Conservation (phyloP, 2,888 invertebrate genomes). For the Brachyptera risi region DNA sequence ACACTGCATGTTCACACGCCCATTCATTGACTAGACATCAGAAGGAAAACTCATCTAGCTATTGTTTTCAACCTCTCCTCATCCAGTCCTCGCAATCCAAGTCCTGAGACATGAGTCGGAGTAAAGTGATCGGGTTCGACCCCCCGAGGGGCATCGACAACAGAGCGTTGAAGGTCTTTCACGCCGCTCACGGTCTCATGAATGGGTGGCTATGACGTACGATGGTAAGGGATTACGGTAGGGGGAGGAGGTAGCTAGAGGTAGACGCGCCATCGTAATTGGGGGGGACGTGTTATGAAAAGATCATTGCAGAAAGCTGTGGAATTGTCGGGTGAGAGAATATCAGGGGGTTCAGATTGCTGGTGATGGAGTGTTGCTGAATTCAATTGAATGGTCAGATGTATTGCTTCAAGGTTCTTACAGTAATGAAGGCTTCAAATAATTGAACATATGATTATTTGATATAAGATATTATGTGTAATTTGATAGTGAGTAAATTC, state of each 20-base stretch:
- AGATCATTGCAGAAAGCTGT: slow-evolving; percentile 7
- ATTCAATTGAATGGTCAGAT: too few species aligned
- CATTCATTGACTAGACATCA: background rate
- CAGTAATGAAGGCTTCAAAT: too few species aligned
- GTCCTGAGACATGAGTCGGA: background rate
- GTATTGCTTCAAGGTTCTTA: too few species aligned
- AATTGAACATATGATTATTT: too few species aligned
- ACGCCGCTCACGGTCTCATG: too few species aligned
- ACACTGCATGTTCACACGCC: too few species aligned
- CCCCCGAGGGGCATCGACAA: background rate
- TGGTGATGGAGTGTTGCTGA: too few species aligned
- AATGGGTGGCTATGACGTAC: too few species aligned
- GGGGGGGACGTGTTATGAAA: slow-evolving; percentile 19
- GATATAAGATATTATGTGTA: too few species aligned
- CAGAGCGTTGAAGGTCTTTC: background rate
- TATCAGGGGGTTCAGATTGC: too few species aligned
- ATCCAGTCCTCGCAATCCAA: background rate
- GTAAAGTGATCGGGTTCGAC: background rate
- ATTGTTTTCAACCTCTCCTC: slow-evolving; percentile 6
- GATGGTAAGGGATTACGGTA: background rate
- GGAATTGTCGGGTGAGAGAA: too few species aligned
- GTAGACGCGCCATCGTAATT: slow-evolving; percentile 9
- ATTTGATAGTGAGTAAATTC: too few species aligned
- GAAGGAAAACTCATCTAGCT: background rate
- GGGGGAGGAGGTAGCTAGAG: background rate